phyloP scores from a whole-genome alignment of 2,888 invertebrate genomes.

The Phortica okadai region DNA sequence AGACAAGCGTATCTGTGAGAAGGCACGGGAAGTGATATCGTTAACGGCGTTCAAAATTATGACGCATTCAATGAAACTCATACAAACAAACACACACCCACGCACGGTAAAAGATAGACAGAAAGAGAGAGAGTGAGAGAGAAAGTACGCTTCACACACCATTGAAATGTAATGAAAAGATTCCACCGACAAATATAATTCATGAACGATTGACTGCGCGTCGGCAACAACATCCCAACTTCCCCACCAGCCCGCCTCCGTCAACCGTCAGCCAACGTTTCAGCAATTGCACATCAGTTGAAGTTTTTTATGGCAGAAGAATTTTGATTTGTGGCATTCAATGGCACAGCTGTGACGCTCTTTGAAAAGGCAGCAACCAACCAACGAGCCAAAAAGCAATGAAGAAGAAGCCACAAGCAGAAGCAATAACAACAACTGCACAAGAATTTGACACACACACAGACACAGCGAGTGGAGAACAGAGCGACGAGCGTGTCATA shows the following conservation, averaged over 20 bases:
- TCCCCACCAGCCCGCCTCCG: neutral
- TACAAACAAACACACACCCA: neutral
- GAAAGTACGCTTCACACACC: neutral
- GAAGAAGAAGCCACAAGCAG: neutral
- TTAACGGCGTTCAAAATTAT: conserved; percentile 1
- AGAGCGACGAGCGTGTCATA: conserved; percentile 11
- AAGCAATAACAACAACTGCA: neutral
- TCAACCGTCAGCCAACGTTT: no score
- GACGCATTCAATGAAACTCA: conserved; percentile 10
- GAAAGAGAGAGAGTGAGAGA: no score
- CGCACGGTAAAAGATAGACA: neutral
- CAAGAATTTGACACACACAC: neutral
- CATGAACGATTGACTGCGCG: neutral
- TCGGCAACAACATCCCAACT: neutral
- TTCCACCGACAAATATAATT: neutral
- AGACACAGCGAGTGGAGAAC: neutral
- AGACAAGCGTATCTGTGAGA: neutral
- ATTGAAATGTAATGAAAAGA: conserved; percentile 1
- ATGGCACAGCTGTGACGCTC: conserved; percentile 29
- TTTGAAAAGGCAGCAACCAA: neutral
- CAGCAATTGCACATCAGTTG: neutral
- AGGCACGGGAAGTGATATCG: neutral
- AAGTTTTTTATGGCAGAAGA: conserved; percentile 20
- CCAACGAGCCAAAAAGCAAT: neutral
- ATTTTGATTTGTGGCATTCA: conserved; percentile 34